Percentiles rank a stretch among this genome's conserved stretches.
These are phyloP conservation scores for Pyrrhia umbra DNA, from an alignment of 2,888 invertebrate species.

Conservation along the genomic window DNA sequence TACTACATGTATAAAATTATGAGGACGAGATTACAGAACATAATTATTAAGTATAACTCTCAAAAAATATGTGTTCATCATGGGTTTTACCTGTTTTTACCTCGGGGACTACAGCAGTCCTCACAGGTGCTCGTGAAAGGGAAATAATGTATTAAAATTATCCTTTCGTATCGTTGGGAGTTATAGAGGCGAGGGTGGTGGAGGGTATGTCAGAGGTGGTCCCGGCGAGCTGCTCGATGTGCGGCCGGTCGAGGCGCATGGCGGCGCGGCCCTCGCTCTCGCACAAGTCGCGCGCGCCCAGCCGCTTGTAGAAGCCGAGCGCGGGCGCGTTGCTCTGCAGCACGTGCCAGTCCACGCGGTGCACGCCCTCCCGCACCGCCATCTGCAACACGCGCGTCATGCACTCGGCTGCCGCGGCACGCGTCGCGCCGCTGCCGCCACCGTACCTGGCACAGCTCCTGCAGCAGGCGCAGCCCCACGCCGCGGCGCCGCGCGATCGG, in stretches of 20 bases:
- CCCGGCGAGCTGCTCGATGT: conserved; percentile 69
- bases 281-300: conserved; percentile 91
- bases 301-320: conserved; percentile 92
- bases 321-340: conserved; percentile 94
- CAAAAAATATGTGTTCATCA: too few species aligned
- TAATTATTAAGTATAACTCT: too few species aligned
- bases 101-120: too few species aligned
- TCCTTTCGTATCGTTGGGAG: too few species aligned
- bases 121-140: too few species aligned
- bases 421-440: conserved; percentile 84
- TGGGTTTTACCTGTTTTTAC: too few species aligned
- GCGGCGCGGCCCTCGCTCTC: conserved; percentile 77
- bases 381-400: conserved; percentile 63
- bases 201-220: neutral
- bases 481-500: conserved; percentile 91
- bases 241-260: conserved; percentile 77
- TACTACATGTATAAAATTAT: too few species aligned
- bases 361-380: conserved; percentile 87
- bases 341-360: conserved; percentile 94
- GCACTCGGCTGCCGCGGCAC: conserved; percentile 82
- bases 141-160: too few species aligned
- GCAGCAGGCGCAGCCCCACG: conserved; percentile 91
- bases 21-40: too few species aligned
- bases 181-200: neutral
- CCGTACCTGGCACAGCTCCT: conserved; percentile 72